Evolutionary conservation across 1,140 invertebrate species (phyloP), one percentile per base, ranked within the genome.

Genomic region (Armadillidium nasatum): DNA sequence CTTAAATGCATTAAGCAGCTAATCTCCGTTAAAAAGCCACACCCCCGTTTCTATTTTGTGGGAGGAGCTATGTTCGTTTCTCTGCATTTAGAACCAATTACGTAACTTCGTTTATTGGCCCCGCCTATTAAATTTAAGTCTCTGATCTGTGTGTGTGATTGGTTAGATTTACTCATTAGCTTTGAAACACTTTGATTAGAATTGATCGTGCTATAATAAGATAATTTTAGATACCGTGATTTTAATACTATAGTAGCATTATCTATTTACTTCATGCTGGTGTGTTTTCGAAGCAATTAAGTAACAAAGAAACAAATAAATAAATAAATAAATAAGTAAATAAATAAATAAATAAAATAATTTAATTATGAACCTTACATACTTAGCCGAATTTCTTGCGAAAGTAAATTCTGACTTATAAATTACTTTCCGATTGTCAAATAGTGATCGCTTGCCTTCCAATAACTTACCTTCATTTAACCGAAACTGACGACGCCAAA

Each of bases 171-270:
- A 13, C 50, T 60, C 50, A 60, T 60, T 60, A 60, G 50, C 50
- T 60, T 7, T 60, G 50, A 60, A 19, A 15, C 19, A 15, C 3
- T 60, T 60, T 60, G 50, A 60, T 60, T 60, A 60, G 50, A 60
- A 60, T 60, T 60, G 50, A 60, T 60, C 7, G 50, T 60, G 50
- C 11, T 60, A 60, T 60, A 60, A 60, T 60, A 60, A 3, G 50
- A 19, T 19, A 60, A 60, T 60, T 60, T 60, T 60, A 60, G 50
- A 60, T 60, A 60, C 33, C 6, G 50, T 60, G 50, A 60, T 60
- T 60, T 19, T 60, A 60, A 60, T 60, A 7, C 7, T 60, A 19
- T 15, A 19, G 7, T 60, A 15, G 11, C 7, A 60, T 60, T 60
- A 60, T 60, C 33, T 33, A 1, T 33, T 33, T 33, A 33, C 33